Evolutionary conservation across 2,888 invertebrate species (phyloP), one percentile per base, ranked within the genome.

Genomic region (Pogonocherus hispidulus): DNA sequence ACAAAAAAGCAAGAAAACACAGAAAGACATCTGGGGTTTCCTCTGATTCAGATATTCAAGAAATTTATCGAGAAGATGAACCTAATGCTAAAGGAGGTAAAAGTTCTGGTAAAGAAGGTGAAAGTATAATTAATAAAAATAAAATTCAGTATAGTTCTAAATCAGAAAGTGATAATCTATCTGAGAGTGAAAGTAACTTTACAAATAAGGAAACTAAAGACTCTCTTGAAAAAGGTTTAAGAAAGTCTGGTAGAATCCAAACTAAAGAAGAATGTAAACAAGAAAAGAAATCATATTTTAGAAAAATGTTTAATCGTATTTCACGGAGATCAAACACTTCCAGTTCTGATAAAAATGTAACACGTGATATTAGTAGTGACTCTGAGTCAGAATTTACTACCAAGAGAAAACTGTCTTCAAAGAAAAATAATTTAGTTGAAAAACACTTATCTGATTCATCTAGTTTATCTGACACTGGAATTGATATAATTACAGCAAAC

Each of bases 291-390:
- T 59, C 63, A 16, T 52, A 52, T 8, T 49, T 71, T 3, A 68
- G 52, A 52, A 63, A 56, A 52, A 62, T 67, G 16, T 72, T 72
- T 46, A 60, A 64, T 19, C 56, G 67, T 20, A 64, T 37, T 9
- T 27, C 52, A 22, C 37, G 57, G 20, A 64, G 41, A 4, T 54
- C 49, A 41, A 64, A 37, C 6, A 60, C 16, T 3, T 60, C 64
- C 18, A 41, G 41, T 8, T 59, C 62, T 37, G 52, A 62, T 62
- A 66, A 14, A 35, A 62, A 16, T 63, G 3, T 64, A 4, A 52
- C 8, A 52, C 32, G 47, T 11, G 41, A 44, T 64, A 47, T 4
- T 6, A 47, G 32, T 6, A 57, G 57, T 32, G 59, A 59, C 14
- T 44, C 47, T 32, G 59, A 59, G 11, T 59, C 47, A 37, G 23